Evolutionary conservation across 2,888 invertebrate species (phyloP), one percentile per base, ranked within the genome.

Genomic region (Pyrrhosoma nymphula): DNA sequence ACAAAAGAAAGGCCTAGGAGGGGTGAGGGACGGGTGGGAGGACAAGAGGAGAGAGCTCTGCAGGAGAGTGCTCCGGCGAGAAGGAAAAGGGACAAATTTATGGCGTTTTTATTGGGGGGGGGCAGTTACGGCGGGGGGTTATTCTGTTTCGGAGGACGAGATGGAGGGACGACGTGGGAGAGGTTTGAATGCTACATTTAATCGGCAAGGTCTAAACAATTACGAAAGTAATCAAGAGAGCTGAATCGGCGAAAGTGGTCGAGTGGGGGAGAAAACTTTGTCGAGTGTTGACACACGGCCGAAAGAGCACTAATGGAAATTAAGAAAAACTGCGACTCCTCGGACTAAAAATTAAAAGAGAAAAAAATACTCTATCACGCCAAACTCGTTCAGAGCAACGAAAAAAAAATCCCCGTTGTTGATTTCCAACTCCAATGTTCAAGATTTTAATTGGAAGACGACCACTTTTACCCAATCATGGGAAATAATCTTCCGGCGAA

Each of bases 151-250:
- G 39, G 26, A 16, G 89, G 47, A 55, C 26, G 56, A 18, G 47
- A 93, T 30, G 69, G 69, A 47, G 14, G 55, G 55, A 18, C 12
- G 47, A 75, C 20, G 93, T 23, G 39, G 91, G 63, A 16, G 60
- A 26, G 35, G 35, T 4, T 60, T 35, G 93, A 69, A 69, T 55
- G 93, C 93, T 75, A 93, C 93, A 93, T 93, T 93, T 93, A 93
- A 93, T 69, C 93, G 69, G 47, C 69, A 69, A 63, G 39, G 63
- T 93, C 93, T 93, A 63, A 93, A 93, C 93, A 93, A 93, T 93
- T 93, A 93, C 39, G 69, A 93, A 93, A 93, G 69, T 93, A 93
- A 93, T 93, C 93, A 69, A 69, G 63, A 75, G 63, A 69, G 60
- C 60, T 63, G 91, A 89, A 89, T 89, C 89, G 39, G 63, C 39